Evolutionary conservation across 1,140 invertebrate species (phyloP), one percentile per base, ranked within the genome.

Genomic region (Hylaeus volcanicus): DNA sequence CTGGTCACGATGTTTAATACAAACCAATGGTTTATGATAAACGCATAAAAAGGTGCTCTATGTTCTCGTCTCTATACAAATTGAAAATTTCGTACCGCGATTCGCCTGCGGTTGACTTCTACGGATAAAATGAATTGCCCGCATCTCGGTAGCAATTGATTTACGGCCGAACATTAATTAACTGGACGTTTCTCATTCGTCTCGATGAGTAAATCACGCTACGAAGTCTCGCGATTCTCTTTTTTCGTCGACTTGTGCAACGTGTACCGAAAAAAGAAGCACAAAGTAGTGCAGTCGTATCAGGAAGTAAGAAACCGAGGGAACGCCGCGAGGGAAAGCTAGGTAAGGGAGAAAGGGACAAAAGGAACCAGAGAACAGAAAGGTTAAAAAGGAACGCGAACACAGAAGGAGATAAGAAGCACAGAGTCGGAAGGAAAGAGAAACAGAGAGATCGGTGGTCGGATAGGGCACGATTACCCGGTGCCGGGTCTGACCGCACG

Each of bases 391-490:
- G 51, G 74, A 55, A 61, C 39, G 12, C 45, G 41, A 15, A 58
- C n/a, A 12, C 5, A 45, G 51, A 41, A 1, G 64, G 15, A 45
- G 15, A n/a, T n/a, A 3, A 2, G 4, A 15, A 26, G 63, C 15
- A 39, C 3, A 5, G 48, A 48, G 71, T 3, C 3, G 15, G 37
- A 51, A 12, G 45, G 9, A 45, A 3, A 64, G 48, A 6, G 63
- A 1, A 58, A 56, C 26, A 8, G 51, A 73, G 71, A 76, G 74
- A 85, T 81, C 81, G 69, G 55, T 55, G 74, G 74, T 80, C 60
- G 81, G 84, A 86, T 86, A 86, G 81, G 80, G 76, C 58, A 63
- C 56, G 60, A 43, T 70, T 37, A 53, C 74, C 74, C 45, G 65
- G 51, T 79, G 81, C 81, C 73, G 73, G 63, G 53, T 56, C 48